phyloP scores from a whole-genome alignment of 1,140 invertebrate species.

The Panagrolaimus sp. region DNA sequence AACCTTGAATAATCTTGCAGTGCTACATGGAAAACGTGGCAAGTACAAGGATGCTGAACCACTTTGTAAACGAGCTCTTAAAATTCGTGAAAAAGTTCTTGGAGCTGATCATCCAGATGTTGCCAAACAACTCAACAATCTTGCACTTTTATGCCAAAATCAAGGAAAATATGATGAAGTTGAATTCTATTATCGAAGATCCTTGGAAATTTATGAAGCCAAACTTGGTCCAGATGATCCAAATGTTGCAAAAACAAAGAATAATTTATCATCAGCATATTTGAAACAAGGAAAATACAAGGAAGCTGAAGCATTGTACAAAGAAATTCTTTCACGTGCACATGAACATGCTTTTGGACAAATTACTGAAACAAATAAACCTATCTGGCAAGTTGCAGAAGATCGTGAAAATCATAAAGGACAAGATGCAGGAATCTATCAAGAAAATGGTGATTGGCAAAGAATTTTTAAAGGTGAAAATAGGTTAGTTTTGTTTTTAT shows the following conservation, averaged over 20 bases:
- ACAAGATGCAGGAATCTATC: conserved; percentile 76
- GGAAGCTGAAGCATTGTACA: conserved; percentile 94
- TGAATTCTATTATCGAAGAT: conserved; percentile 87
- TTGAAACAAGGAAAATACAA: conserved; percentile 98
- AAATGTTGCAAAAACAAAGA: conserved; percentile 98
- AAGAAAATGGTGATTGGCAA: conserved; percentile 91
- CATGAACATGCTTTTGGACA: conserved; percentile 91
- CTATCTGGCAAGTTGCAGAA: conserved; percentile 98
- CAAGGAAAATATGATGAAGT: conserved; percentile 66
- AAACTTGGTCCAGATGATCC: conserved; percentile 94
- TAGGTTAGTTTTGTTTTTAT: conserved; percentile 35
- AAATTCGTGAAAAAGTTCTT: conserved; percentile 94
- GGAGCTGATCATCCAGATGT: conserved; percentile 98
- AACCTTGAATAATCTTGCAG: conserved; percentile 90
- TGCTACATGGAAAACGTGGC: conserved; percentile 93
- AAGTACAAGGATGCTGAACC: conserved; percentile 97
- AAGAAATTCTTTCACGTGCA: conserved; percentile 85
- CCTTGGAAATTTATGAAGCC: conserved; percentile 95
- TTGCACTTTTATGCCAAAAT: conserved; percentile 94
- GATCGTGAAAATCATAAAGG: conserved; percentile 82
- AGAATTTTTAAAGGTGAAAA: conserved; percentile 97
- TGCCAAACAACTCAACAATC: conserved; percentile 97
- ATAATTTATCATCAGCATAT: conserved; percentile 96
- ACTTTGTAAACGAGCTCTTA: conserved; percentile 90
- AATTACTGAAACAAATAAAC: conserved; percentile 82